Evolutionary conservation across 1,140 invertebrate genomes (phyloP).

Genomic region (Pachypsylla venusta): DNA sequence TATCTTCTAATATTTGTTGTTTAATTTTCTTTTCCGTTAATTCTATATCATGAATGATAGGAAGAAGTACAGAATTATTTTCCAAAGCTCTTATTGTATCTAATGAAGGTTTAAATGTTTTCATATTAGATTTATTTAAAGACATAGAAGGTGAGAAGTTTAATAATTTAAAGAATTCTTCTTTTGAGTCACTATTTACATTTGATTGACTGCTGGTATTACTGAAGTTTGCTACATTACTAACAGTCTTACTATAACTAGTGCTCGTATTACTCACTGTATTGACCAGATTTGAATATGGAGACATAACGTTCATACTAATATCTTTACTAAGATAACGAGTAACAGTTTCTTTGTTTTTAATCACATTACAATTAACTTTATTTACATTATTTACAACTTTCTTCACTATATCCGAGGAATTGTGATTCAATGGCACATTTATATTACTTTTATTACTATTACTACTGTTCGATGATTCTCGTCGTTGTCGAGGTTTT

Average conservation of each 20-base stretch:
- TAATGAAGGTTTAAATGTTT: conserved; percentile 28
- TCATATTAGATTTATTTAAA: too few species aligned
- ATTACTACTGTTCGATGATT: conserved; percentile 19
- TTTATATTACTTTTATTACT: background rate
- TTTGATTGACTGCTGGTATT: too few species aligned
- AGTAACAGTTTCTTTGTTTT: background rate
- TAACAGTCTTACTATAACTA: background rate
- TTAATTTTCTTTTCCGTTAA: conserved; percentile 45
- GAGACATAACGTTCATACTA: background rate
- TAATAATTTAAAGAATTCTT: too few species aligned
- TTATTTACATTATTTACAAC: conserved; percentile 4
- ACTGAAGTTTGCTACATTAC: too few species aligned
- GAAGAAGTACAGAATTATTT: background rate
- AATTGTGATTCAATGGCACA: conserved; percentile 14
- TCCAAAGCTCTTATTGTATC: conserved; percentile 29
- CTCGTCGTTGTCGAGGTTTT: conserved; percentile 25
- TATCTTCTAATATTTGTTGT: conserved; percentile 40
- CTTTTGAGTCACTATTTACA: too few species aligned
- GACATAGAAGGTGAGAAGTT: too few species aligned
- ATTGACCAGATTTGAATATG: background rate
- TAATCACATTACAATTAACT: conserved; percentile 5
- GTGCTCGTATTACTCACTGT: background rate
- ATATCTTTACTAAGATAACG: background rate
- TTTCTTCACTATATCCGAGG: conserved; percentile 5
- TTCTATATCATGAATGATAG: conserved; percentile 22